These are phyloP conservation scores for Sebastes diploproa DNA, from an alignment of 2,797 vertebrate genomes.

Conservation along the genomic window DNA sequence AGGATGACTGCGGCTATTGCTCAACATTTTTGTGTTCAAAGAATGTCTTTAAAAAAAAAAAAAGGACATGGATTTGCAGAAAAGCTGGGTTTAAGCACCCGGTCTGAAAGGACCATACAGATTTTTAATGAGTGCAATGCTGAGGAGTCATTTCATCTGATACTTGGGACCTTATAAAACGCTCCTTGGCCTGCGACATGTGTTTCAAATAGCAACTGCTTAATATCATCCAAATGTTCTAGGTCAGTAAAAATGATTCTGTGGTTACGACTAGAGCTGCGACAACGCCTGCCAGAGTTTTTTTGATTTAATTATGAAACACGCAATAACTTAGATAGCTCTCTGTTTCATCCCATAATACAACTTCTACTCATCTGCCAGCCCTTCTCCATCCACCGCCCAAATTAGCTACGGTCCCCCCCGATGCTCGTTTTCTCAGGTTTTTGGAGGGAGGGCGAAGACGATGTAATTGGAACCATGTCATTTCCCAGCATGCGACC, in stretches of 20 bases:
- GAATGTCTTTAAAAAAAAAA: too few relatives aligned
- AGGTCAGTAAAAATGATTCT: constrained; percentile 46
- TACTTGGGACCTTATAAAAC: constrained; percentile 25
- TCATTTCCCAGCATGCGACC: constrained; percentile 75
- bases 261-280: constrained; percentile 6
- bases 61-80: neutral
- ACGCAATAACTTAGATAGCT: constrained; percentile 20
- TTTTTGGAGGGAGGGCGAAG: constrained; percentile 58
- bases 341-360: constrained; percentile 19
- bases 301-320: constrained; percentile 22
- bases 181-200: constrained; percentile 22
- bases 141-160: constrained; percentile 27
- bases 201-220: constrained; percentile 53
- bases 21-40: constrained; percentile 42
- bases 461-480: constrained; percentile 78
- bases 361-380: constrained; percentile 41
- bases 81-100: constrained; percentile 1
- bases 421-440: constrained; percentile 38
- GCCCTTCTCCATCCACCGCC: constrained; percentile 37
- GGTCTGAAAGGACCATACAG: neutral
- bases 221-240: constrained; percentile 59
- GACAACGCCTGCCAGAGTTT: constrained; percentile 5
- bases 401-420: constrained; percentile 54
- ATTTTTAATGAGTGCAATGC: constrained; percentile 11
- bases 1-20: constrained; percentile 49